A percentile compares a stretch with the other conserved stretches of the same genome.
Conservation (phyloP, 2,797 vertebrate genomes). For the Poeciliopsis paucimaculata region DNA sequence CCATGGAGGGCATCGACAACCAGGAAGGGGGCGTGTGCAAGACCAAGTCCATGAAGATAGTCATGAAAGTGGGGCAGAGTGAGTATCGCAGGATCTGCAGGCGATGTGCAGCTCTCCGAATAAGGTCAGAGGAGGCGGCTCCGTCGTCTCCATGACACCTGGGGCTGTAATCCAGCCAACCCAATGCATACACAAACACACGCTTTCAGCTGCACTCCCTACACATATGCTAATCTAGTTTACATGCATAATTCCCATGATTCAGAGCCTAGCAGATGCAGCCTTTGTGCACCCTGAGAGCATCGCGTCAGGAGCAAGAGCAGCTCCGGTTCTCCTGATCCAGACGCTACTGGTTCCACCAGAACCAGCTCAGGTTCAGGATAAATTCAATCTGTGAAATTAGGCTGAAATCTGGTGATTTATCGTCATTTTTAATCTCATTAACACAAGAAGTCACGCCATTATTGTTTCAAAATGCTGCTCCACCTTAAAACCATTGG, state of each 20-base stretch:
- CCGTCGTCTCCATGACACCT: constrained; percentile 65
- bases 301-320: neutral
- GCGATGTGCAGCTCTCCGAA: constrained; percentile 22
- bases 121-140: constrained; percentile 47
- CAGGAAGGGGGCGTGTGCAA: constrained; percentile 98
- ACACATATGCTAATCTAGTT: constrained; percentile 23
- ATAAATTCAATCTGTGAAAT: neutral
- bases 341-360: neutral
- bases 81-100: constrained; percentile 70
- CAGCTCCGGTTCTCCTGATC: neutral
- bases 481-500: neutral
- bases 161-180: constrained; percentile 50
- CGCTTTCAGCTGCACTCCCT: constrained; percentile 7
- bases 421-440: neutral
- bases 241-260: constrained; percentile 3
- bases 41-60: constrained; percentile 98
- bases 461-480: neutral
- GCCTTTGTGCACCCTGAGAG: neutral
- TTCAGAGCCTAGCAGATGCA: neutral
- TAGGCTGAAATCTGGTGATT: neutral
- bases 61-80: constrained; percentile 99
- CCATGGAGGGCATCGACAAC: constrained; percentile 98
- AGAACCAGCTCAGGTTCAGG: neutral
- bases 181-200: constrained; percentile 20
- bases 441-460: neutral